Conservation (phyloP, 2,113 vertebrate genomes). For the Pachypanchax playfairii region DNA sequence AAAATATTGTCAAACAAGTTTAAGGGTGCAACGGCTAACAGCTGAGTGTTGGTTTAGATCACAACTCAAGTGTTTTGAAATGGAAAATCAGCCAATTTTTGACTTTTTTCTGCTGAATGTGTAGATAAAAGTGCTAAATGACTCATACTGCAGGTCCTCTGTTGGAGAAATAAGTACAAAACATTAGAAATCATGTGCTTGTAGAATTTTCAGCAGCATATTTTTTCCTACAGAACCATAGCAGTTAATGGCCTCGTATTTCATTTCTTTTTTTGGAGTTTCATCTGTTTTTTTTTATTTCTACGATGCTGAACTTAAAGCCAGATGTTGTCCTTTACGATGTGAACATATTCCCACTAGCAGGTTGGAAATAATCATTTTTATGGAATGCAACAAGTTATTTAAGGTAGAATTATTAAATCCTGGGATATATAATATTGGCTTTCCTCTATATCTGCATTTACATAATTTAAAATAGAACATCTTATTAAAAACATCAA, state of each 20-base stretch:
- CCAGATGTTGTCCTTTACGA: slow-evolving; percentile 92
- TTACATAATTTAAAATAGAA: slow-evolving; percentile 99
- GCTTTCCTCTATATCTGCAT: slow-evolving; percentile 98
- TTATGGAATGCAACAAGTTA: slow-evolving; percentile 90
- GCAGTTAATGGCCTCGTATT: slow-evolving; percentile 80
- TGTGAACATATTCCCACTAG: slow-evolving; percentile 87
- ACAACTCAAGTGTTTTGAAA: slow-evolving; percentile 13
- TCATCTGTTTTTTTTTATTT: slow-evolving; percentile 51
- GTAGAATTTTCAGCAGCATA: slow-evolving; percentile 79
- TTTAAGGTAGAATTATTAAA: slow-evolving; percentile 89
- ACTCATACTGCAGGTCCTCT: slow-evolving; percentile 56
- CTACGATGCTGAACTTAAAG: slow-evolving; percentile 84
- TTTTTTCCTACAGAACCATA: slow-evolving; percentile 75
- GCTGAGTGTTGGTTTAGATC: slow-evolving; percentile 65
- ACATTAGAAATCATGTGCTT: slow-evolving; percentile 84
- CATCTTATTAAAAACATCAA: slow-evolving; percentile 99
- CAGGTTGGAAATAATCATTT: slow-evolving; percentile 79
- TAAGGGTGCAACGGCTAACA: slow-evolving; percentile 80
- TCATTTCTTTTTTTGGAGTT: slow-evolving; percentile 36
- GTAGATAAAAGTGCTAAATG: slow-evolving; percentile 49
- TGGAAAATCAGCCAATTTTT: slow-evolving; percentile 12
- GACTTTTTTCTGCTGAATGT: slow-evolving; percentile 37
- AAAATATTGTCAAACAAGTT: slow-evolving; percentile 68
- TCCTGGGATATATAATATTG: slow-evolving; percentile 93
- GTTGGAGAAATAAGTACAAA: slow-evolving; percentile 75